These are phyloP conservation scores for Eretmodus cyanostictus DNA, from an alignment of 2,113 vertebrate genomes.

Conservation along the genomic window DNA sequence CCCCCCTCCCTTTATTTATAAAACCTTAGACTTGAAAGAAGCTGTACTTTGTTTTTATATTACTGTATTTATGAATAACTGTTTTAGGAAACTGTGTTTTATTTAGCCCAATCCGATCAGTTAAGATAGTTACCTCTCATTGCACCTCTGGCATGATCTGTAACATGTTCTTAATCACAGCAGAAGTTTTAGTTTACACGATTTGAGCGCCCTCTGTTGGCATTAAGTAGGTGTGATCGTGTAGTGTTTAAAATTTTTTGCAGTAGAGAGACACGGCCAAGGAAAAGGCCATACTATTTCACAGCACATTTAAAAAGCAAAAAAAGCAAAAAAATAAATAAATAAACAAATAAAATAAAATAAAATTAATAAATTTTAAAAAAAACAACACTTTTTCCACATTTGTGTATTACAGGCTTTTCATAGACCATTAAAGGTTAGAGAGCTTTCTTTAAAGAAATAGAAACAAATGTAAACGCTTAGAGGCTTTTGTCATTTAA, in stretches of 20 bases:
- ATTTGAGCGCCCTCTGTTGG: not conserved
- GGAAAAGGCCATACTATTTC: not conserved
- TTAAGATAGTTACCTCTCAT: not conserved
- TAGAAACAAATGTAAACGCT: not conserved
- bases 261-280: not conserved
- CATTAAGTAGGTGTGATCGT: not conserved
- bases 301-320: not conserved
- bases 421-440: not conserved
- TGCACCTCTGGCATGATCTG: not conserved
- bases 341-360: not conserved
- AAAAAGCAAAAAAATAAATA: not conserved
- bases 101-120: not conserved
- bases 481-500: not conserved
- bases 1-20: not conserved
- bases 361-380: rapidly evolving
- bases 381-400: not conserved
- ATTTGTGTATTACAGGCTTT: not conserved
- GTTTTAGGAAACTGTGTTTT: not conserved
- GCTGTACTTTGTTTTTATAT: not conserved
- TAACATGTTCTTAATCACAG: not conserved
- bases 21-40: not conserved
- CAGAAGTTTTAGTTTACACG: not conserved
- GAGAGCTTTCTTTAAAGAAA: not conserved
- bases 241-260: not conserved
- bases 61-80: not conserved